Evolutionary conservation across 37 sponge, comb jelly and placozoan genomes (phyloP).

Genomic region (Theonella swinhoei): DNA sequence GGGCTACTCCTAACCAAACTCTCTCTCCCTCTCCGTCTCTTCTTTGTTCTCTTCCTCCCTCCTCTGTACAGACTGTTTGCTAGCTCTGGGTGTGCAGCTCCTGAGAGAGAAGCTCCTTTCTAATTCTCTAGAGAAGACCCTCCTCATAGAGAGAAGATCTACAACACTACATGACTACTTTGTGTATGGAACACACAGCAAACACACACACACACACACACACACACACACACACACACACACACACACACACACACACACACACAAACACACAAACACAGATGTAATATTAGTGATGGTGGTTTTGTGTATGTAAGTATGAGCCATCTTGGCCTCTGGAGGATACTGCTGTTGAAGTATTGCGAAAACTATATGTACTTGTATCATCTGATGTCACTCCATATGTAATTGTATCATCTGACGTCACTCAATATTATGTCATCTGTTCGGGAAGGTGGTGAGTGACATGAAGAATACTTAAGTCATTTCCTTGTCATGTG

Average conservation of each 20-base stretch:
- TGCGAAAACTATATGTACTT: background rate
- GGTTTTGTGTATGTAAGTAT: background rate
- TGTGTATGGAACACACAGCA: slow-evolving; percentile 22
- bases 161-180: slow-evolving; percentile 79
- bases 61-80: slow-evolving; percentile 18
- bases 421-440: too few relatives aligned
- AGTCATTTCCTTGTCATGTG: slow-evolving; percentile 15
- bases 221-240: too few relatives aligned
- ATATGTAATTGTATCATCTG: too few relatives aligned
- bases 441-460: slow-evolving; percentile 53
- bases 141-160: slow-evolving; percentile 75
- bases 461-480: slow-evolving; percentile 58
- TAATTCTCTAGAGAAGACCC: slow-evolving; percentile 44
- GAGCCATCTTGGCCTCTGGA: slow-evolving; percentile 23
- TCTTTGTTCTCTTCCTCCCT: background rate
- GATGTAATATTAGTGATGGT: too few relatives aligned
- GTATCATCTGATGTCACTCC: background rate
- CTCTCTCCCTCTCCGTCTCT: background rate
- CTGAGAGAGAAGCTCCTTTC: slow-evolving; percentile 38
- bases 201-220: background rate
- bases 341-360: background rate
- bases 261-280: too few relatives aligned
- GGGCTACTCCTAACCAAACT: background rate
- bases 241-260: too few relatives aligned
- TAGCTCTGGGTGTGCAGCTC: slow-evolving; percentile 32